A percentile compares a stretch with the other conserved stretches of the same genome.
These are phyloP conservation scores for Philaethria dido DNA, from an alignment of 2,888 invertebrate genomes.

Conservation along the genomic window DNA sequence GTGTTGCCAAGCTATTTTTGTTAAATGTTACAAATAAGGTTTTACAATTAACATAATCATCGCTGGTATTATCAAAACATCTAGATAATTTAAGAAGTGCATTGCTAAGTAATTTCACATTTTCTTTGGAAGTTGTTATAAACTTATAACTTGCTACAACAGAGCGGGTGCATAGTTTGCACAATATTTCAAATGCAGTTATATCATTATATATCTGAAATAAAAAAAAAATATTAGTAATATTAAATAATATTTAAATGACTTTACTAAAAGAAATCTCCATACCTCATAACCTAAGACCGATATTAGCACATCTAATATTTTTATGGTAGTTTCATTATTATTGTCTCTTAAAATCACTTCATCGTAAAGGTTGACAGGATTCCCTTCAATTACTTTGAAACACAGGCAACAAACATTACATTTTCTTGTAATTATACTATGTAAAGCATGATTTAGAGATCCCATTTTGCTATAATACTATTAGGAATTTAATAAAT, in stretches of 20 bases:
- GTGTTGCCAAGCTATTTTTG: constrained; percentile 52
- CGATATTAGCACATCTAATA: constrained; percentile 56
- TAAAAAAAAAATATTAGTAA: constrained; percentile 7
- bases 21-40: constrained; percentile 60
- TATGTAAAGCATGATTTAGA: constrained; percentile 51
- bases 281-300: constrained; percentile 61
- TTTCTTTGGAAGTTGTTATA: constrained; percentile 53
- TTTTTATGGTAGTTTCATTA: constrained; percentile 47
- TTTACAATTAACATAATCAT: constrained; percentile 47
- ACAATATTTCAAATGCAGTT: constrained; percentile 55
- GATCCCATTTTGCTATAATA: constrained; percentile 46
- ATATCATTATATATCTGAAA: constrained; percentile 61
- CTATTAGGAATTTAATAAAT: not conserved
- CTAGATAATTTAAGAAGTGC: constrained; percentile 52
- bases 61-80: constrained; percentile 50
- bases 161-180: constrained; percentile 55
- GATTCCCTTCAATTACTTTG: constrained; percentile 47
- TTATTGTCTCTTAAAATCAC: constrained; percentile 52
- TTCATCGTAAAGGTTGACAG: constrained; percentile 55
- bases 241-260: not conserved
- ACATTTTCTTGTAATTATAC: constrained; percentile 54
- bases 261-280: constrained; percentile 22
- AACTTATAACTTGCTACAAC: constrained; percentile 60
- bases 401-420: constrained; percentile 67
- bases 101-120: constrained; percentile 52